phyloP scores from a whole-genome alignment of 2,888 invertebrate species.

The Chymomyza fuscimana region DNA sequence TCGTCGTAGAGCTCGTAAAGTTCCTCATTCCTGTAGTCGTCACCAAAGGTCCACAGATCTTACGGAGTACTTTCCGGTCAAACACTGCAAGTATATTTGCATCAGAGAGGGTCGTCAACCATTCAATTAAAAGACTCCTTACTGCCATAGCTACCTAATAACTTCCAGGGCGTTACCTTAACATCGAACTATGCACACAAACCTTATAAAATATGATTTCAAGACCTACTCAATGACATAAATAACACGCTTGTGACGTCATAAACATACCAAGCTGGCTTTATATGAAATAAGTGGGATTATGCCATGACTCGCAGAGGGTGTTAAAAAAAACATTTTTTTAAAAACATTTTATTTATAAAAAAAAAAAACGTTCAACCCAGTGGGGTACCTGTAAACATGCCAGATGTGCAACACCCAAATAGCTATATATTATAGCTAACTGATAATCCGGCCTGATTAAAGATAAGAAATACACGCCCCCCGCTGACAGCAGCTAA shows the following conservation, averaged over 20 bases:
- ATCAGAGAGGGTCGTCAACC: no score
- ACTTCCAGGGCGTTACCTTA: background rate
- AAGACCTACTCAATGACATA: background rate
- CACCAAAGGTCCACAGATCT: no score
- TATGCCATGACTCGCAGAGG: background rate
- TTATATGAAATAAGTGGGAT: background rate
- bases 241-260: background rate
- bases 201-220: background rate
- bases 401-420: constrained; percentile 42
- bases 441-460: constrained; percentile 58
- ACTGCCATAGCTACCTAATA: background rate
- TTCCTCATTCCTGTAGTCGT: no score
- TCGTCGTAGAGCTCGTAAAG: no score
- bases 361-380: background rate
- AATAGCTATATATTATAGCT: constrained; percentile 61
- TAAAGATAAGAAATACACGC: constrained; percentile 40
- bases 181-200: background rate
- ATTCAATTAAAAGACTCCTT: no score
- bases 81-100: no score
- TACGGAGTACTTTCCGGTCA: no score
- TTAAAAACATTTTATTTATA: constrained; percentile 14
- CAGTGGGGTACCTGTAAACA: constrained; percentile 6
- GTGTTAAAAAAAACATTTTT: background rate
- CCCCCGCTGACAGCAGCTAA: constrained; percentile 34
- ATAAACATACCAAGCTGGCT: background rate